Evolutionary conservation across 2,797 vertebrate genomes (phyloP).

Genomic region (Vireo griseus): DNA sequence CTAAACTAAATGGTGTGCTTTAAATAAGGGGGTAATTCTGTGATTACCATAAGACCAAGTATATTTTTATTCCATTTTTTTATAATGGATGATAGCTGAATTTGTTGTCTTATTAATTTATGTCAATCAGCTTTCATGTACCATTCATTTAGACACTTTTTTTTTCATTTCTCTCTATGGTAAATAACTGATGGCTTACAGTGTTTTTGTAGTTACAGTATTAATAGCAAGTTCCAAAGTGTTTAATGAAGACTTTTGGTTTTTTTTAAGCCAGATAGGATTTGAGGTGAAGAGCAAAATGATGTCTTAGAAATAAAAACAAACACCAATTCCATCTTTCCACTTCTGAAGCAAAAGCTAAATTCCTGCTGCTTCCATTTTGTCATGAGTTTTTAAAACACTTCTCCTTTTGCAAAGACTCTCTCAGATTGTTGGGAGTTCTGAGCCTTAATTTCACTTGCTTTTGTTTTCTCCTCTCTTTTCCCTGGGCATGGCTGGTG

Average conservation of each 20-base stretch:
- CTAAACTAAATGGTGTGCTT: background rate
- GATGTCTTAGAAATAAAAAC: background rate
- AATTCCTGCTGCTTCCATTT: background rate
- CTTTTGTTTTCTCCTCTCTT: conserved; percentile 6
- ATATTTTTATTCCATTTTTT: background rate
- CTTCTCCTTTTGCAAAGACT: background rate
- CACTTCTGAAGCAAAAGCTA: background rate
- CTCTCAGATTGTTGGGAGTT: background rate
- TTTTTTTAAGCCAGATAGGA: background rate
- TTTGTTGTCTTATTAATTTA: background rate
- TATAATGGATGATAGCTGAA: background rate
- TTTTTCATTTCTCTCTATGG: background rate
- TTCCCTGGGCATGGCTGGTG: conserved; percentile 63
- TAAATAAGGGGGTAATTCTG: background rate
- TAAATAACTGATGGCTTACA: background rate
- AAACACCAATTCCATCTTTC: background rate
- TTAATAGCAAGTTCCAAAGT: background rate
- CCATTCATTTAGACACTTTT: background rate
- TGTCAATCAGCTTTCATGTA: background rate
- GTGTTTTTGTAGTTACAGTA: background rate
- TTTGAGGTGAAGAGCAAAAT: background rate
- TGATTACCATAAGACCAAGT: background rate
- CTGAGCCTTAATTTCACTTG: conserved; percentile 43
- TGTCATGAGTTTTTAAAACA: background rate
- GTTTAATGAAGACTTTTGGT: background rate